Evolutionary conservation across 2,888 invertebrate species (phyloP).

Genomic region (Hypercompe scribonia): DNA sequence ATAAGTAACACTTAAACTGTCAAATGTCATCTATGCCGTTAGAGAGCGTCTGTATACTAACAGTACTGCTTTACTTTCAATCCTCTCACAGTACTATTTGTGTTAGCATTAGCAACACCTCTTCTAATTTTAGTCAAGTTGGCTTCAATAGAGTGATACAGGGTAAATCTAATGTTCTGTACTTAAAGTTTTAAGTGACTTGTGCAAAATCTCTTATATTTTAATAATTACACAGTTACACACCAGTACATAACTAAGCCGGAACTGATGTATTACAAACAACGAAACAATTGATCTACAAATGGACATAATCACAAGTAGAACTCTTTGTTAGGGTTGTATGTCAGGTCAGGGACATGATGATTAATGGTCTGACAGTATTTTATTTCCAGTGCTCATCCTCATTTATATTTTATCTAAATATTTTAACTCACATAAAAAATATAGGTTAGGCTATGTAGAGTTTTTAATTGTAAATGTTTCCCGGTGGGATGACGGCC

Average conservation of each 20-base stretch:
- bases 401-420: background rate
- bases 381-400: conserved; percentile 14
- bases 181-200: background rate
- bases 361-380: conserved; percentile 30
- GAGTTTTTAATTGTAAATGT: no score
- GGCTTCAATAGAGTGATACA: background rate
- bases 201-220: no score
- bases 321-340: conserved; percentile 20
- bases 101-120: no score
- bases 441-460: background rate
- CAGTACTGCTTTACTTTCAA: background rate
- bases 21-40: background rate
- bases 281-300: conserved; percentile 28
- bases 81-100: background rate
- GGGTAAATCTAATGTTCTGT: background rate
- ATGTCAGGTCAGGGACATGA: conserved; percentile 19
- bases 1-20: background rate
- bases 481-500: no score
- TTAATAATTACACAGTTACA: conserved; percentile 21
- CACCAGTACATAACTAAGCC: conserved; percentile 17
- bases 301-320: conserved; percentile 22
- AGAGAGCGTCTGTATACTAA: background rate
- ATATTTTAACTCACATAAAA: background rate
- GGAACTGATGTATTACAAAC: conserved; percentile 21
- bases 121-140: no score